phyloP scores from a whole-genome alignment of 30 jellyfish, hydroid and myxozoan species.

The Mastigias papua region DNA sequence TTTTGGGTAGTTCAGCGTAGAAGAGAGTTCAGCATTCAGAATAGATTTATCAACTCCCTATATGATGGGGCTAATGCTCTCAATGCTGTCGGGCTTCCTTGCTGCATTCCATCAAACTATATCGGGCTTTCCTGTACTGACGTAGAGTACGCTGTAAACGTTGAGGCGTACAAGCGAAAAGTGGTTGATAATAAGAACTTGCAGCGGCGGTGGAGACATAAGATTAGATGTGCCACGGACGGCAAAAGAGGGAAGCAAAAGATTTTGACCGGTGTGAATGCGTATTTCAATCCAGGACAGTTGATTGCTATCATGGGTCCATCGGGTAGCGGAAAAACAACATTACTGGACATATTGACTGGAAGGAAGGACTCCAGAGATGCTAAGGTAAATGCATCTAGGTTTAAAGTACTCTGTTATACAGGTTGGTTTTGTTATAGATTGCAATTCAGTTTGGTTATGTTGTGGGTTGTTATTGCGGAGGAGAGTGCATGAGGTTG shows the following conservation, averaged over 20 bases:
- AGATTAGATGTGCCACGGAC: neutral
- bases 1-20: conserved; percentile 61
- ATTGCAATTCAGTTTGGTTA: too few relatives aligned
- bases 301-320: conserved; percentile 97
- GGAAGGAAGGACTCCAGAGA: conserved; percentile 73
- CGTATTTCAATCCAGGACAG: conserved; percentile 97
- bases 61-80: conserved; percentile 24
- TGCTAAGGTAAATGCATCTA: conserved; percentile 53
- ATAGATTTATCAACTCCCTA: conserved; percentile 52
- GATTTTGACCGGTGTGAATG: conserved; percentile 71
- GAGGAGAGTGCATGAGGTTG: too few relatives aligned
- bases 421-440: too few relatives aligned
- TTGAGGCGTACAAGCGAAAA: conserved; percentile 9
- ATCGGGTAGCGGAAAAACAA: conserved; percentile 94
- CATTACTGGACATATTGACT: conserved; percentile 86
- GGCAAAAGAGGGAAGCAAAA: neutral
- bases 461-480: too few relatives aligned
- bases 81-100: conserved; percentile 67
- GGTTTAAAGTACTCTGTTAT: too few relatives aligned
- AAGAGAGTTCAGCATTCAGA: conserved; percentile 52
- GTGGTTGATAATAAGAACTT: neutral
- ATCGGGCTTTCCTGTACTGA: conserved; percentile 77
- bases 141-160: conserved; percentile 48
- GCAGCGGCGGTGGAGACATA: conserved; percentile 6
- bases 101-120: conserved; percentile 75